Evolutionary conservation across 2,113 vertebrate genomes (phyloP).

Genomic region (Gavialis gangeticus): DNA sequence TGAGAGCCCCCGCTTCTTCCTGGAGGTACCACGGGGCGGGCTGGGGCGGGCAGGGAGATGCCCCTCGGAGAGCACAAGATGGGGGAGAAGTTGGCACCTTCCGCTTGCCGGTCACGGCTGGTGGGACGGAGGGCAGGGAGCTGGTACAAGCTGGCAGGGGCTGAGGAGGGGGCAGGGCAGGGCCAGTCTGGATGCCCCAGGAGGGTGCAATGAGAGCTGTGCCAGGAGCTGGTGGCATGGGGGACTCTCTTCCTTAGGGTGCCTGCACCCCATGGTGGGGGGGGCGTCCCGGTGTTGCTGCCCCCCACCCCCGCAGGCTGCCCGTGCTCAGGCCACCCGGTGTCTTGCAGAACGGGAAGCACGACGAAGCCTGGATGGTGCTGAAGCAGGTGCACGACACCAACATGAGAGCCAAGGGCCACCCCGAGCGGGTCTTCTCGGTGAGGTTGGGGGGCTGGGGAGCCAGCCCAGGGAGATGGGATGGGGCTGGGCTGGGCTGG

Average conservation of each 20-base stretch:
- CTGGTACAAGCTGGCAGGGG: background rate
- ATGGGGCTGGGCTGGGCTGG: too few species aligned
- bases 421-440: conserved; percentile 95
- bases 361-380: conserved; percentile 98
- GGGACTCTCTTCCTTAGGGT: too few species aligned
- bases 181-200: too few species aligned
- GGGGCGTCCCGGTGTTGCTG: background rate
- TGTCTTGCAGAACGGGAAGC: conserved; percentile 91
- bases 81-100: too few species aligned
- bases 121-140: background rate
- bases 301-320: background rate
- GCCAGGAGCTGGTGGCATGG: accelerated
- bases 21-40: conserved; percentile 84
- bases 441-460: conserved; percentile 59
- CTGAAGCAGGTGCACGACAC: conserved; percentile 98
- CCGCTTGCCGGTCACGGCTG: too few species aligned
- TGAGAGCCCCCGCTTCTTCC: conserved; percentile 95
- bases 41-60: accelerated
- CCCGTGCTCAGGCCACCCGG: background rate
- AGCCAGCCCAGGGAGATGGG: background rate
- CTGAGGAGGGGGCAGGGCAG: background rate
- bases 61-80: background rate
- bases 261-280: too few species aligned
- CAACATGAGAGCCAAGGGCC: conserved; percentile 98
- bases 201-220: background rate